A percentile compares a stretch with the other conserved stretches of the same genome.
These are phyloP conservation scores for Taphrorychus bicolor DNA, from an alignment of 2,888 invertebrate species.

Conservation along the genomic window DNA sequence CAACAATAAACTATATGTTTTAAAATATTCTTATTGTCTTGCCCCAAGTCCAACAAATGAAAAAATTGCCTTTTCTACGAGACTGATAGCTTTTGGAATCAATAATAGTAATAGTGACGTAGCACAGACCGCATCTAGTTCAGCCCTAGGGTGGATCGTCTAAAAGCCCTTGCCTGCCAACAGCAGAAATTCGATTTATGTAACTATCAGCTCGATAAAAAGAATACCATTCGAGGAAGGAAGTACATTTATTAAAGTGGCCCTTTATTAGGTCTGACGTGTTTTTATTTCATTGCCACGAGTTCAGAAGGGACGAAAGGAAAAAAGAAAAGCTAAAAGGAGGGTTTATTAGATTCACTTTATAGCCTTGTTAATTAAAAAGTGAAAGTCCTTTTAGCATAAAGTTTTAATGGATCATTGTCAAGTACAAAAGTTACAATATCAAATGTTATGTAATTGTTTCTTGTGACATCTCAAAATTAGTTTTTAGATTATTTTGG, in stretches of 20 bases:
- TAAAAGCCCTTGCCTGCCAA: constrained; percentile 15
- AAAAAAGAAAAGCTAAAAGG: not conserved
- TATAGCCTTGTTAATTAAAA: no score
- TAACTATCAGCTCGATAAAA: constrained; percentile 10
- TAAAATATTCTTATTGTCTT: no score
- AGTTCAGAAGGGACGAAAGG: not conserved
- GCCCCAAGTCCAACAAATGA: no score
- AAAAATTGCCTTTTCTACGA: no score
- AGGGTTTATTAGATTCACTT: no score
- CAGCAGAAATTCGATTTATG: constrained; percentile 12
- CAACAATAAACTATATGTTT: no score
- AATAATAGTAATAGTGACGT: not conserved
- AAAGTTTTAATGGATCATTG: no score
- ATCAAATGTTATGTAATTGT: not conserved
- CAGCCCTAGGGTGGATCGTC: constrained; percentile 1
- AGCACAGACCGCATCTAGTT: not conserved
- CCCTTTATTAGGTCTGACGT: not conserved
- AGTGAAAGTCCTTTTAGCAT: no score
- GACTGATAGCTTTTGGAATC: not conserved
- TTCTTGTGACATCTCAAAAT: not conserved
- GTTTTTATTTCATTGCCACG: not conserved
- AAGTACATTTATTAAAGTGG: constrained; percentile 3
- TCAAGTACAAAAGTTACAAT: no score
- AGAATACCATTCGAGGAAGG: constrained; percentile 11
- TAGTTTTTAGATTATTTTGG: not conserved